These are phyloP conservation scores for Augochlorella aurata DNA, from an alignment of 2,888 invertebrate genomes.

Conservation along the genomic window DNA sequence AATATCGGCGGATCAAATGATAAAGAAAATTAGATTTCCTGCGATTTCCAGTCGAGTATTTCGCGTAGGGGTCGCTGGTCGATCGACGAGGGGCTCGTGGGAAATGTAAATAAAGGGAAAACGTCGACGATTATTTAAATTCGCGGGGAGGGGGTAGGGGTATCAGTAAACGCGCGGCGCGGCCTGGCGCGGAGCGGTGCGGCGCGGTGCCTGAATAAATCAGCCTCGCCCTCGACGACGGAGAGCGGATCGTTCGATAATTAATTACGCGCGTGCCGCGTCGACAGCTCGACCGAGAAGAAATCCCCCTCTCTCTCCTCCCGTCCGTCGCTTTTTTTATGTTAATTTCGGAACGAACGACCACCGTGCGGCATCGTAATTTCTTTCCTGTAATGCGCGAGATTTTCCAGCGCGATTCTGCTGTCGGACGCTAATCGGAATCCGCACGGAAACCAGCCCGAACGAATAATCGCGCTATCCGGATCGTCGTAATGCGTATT, in stretches of 20 bases:
- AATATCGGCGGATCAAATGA: too few species aligned
- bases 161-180: background rate
- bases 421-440: background rate
- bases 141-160: background rate
- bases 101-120: conserved; percentile 1
- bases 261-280: conserved; percentile 52
- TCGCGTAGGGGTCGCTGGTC: background rate
- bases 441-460: conserved; percentile 18
- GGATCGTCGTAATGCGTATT: conserved; percentile 16
- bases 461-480: conserved; percentile 24
- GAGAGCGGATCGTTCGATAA: conserved; percentile 51
- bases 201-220: background rate
- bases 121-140: conserved; percentile 12
- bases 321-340: background rate
- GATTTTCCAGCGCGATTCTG: background rate
- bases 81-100: background rate
- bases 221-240: background rate
- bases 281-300: conserved; percentile 19
- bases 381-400: background rate
- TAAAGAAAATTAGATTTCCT: too few species aligned
- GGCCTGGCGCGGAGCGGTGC: too few species aligned
- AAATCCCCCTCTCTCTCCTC: background rate
- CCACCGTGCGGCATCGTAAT: background rate
- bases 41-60: too few species aligned
- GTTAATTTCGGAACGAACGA: conserved; percentile 4